Evolutionary conservation across 2,113 vertebrate species (phyloP).

Genomic region (Anser cygnoides): DNA sequence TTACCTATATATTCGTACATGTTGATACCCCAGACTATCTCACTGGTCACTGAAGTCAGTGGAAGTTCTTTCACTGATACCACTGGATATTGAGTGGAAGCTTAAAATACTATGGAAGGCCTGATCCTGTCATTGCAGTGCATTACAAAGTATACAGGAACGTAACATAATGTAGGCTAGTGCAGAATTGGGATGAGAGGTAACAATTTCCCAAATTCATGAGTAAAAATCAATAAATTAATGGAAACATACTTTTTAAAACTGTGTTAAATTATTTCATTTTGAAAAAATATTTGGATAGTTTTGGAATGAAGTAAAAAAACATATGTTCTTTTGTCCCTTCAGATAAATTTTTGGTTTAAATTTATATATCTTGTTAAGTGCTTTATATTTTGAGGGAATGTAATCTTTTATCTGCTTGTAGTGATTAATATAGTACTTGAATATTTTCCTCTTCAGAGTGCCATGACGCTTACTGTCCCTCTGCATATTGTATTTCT

Average conservation of each 20-base stretch:
- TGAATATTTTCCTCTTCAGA: background rate
- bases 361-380: background rate
- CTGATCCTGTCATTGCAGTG: background rate
- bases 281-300: background rate
- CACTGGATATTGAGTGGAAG: background rate
- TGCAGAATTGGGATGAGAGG: background rate
- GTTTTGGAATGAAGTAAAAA: background rate
- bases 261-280: background rate
- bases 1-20: background rate
- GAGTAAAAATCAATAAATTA: background rate
- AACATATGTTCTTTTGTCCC: rapidly evolving
- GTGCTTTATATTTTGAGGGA: background rate
- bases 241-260: background rate
- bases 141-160: background rate
- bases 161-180: background rate
- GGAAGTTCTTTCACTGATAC: background rate
- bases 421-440: background rate
- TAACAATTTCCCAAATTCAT: background rate
- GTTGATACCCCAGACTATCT: background rate
- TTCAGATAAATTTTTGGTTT: background rate
- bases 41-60: background rate
- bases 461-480: background rate
- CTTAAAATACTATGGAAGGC: background rate
- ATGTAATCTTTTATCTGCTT: background rate
- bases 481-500: background rate